Base-by-base conservation (phyloP, 1,140 invertebrate species). In the Daktulosphaira vitifoliae region DNA sequence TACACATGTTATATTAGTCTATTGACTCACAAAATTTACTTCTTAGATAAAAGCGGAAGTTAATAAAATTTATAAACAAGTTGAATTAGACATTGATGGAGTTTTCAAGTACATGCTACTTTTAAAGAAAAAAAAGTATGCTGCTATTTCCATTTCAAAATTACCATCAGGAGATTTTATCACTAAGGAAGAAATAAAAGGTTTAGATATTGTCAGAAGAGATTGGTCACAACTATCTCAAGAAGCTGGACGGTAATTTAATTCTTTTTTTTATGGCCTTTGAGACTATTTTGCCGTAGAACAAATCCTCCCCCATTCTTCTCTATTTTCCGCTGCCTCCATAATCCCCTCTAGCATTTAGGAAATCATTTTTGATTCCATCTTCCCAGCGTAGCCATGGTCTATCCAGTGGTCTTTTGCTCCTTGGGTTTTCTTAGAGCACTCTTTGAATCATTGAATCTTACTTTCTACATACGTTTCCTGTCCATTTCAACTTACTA, bases 91-190 rank as follows among this genome's bases (percentile, higher is more conserved):
- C 73, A 91, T 99, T 51, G 97, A 99, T 78, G 96, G 96, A 1
- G 87, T 99, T 0, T 99, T 96, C 73, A 88, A 89, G 72, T 93
- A 91, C 71, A 80, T 99, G 71, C 78, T 99, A 15, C 77, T 99
- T 33, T 76, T 99, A 39, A 97, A 99, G 76, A 99, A 99, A 77
- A 99, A 99, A 75, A 99, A 99, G 73, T 99, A 99, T 75, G 97
- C 97, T 0, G 96, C 95, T 2, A 82, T 98, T 9, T 80, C 82
- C 11, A 77, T 90, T 46, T 80, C 76, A 26, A 87, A 84, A 75
- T 78, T 79, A 33, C 79, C 84, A 69, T 83, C 77, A 70, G 84
- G 84, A 0, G 78, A 88, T 70, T 78, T 89, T 22, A 77, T 81
- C 16, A 82, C 80, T 4, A 81, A 79, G 9, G 84, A 90, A 72